A percentile compares a stretch with the other conserved stretches of the same genome.
These are phyloP conservation scores for Chiridota heheva DNA, from an alignment of 35 echinoderm and acorn worm genomes.

Conservation along the genomic window DNA sequence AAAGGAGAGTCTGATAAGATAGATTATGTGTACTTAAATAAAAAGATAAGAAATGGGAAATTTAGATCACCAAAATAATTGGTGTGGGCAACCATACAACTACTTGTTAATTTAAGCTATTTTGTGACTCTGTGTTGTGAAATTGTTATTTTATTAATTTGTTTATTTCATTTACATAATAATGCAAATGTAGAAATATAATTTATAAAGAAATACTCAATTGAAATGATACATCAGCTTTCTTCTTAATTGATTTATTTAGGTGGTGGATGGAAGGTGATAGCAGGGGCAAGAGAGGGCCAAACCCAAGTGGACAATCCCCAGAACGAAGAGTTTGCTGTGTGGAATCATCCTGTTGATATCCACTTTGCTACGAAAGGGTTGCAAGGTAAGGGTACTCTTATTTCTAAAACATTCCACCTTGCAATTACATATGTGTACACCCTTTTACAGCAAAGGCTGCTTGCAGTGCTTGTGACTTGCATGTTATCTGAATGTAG, in stretches of 20 bases:
- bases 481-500: neutral
- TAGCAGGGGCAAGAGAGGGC: slow-evolving; percentile 82
- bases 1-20: no score
- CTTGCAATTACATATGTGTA: neutral
- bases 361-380: slow-evolving; percentile 97
- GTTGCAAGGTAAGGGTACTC: slow-evolving; percentile 78
- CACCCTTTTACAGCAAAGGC: neutral
- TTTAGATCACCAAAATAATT: no score
- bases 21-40: no score
- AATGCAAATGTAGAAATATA: no score
- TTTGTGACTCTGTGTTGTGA: no score
- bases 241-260: neutral
- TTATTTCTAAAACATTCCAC: neutral
- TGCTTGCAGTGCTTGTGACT: neutral
- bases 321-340: slow-evolving; percentile 94
- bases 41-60: no score
- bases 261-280: slow-evolving; percentile 98
- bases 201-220: no score
- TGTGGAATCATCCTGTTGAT: slow-evolving; percentile 94
- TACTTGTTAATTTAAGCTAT: no score
- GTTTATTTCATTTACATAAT: no score
- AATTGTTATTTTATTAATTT: no score
- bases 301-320: slow-evolving; percentile 95
- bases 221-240: no score
- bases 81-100: no score